These are phyloP conservation scores for Drosophila suboccidentalis DNA, from an alignment of 2,888 invertebrate species.

Conservation along the genomic window DNA sequence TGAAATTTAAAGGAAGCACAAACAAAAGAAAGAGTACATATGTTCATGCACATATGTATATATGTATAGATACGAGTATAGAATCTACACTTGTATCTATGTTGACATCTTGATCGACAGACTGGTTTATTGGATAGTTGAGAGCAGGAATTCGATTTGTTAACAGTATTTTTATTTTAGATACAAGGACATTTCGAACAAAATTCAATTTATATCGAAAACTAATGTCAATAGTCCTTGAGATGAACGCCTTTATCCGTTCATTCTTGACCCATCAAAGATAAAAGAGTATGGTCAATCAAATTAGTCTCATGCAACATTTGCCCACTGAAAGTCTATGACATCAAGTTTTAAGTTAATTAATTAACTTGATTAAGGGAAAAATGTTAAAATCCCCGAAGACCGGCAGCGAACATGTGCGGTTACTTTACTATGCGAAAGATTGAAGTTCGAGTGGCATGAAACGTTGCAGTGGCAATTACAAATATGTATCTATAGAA, in stretches of 20 bases:
- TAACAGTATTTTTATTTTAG: background rate
- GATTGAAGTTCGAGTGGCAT: conserved; percentile 22
- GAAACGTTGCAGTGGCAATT: conserved; percentile 25
- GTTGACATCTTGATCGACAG: background rate
- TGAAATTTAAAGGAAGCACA: conserved; percentile 35
- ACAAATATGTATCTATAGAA: conserved; percentile 15
- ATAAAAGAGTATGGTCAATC: background rate
- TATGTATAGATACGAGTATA: background rate
- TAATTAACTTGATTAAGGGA: conserved; percentile 69
- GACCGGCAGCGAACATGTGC: conserved; percentile 35
- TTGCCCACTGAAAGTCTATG: conserved; percentile 33
- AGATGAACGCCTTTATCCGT: background rate
- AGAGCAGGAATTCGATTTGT: background rate
- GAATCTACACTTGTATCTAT: background rate
- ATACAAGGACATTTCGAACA: background rate
- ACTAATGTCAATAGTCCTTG: background rate
- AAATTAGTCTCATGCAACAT: conserved; percentile 12
- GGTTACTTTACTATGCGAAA: conserved; percentile 23
- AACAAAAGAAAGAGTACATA: background rate
- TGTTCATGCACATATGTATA: background rate
- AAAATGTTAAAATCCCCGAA: conserved; percentile 54
- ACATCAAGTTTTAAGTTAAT: conserved; percentile 30
- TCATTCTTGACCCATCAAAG: background rate
- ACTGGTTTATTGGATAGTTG: background rate
- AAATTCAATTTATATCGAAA: background rate